Base-by-base conservation (phyloP, 53 echinoderm and acorn worm species). In the Patiria pectinifera region DNA sequence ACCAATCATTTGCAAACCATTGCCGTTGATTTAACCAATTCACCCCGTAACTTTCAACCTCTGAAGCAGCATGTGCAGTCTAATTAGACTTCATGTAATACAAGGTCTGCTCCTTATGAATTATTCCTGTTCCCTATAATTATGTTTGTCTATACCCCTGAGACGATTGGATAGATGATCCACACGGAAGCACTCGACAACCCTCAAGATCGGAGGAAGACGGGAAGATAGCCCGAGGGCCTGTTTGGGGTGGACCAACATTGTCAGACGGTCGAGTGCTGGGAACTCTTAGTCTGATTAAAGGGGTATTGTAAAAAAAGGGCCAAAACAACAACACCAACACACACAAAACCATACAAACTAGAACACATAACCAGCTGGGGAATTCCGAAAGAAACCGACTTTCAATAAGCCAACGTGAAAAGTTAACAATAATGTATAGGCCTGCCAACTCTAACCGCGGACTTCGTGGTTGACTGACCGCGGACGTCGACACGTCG, bases 101-200 rank as follows among this genome's bases (percentile, higher is more conserved):
- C 62, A 45, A 85, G 69, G 45, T 85, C 21, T 62, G 25, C n/a
- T 44, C 24, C 84, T 85, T 44, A 66, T 85, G 85, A 63, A 85
- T 85, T 21, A 83, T 83, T 83, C 60, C 4, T 35, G 35, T 35
- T 35, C 35, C 35, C 35, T 6, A 21, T 66, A 66, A 66, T 18
- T 74, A 16, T n/a, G 74, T 18, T 69, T 69, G 15, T 15, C 74
- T 22, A 3, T 74, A 74, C 74, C n/a, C 21, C 19, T 21, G 9
- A 3, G n/a, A 74, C 74, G 74, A 74, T 74, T 2, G 74, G 74
- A 74, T 10, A 74, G 74, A 21, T 24, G 66, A 23, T 74, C 74
- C 19, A 10, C 24, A n/a, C 74, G 21, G 74, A 74, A 24, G 22
- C 9, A 22, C 74, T 74, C 19, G 24, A 24, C 74, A 10, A 24